phyloP scores from a whole-genome alignment of 2,797 vertebrate genomes.

The Periparus ater region DNA sequence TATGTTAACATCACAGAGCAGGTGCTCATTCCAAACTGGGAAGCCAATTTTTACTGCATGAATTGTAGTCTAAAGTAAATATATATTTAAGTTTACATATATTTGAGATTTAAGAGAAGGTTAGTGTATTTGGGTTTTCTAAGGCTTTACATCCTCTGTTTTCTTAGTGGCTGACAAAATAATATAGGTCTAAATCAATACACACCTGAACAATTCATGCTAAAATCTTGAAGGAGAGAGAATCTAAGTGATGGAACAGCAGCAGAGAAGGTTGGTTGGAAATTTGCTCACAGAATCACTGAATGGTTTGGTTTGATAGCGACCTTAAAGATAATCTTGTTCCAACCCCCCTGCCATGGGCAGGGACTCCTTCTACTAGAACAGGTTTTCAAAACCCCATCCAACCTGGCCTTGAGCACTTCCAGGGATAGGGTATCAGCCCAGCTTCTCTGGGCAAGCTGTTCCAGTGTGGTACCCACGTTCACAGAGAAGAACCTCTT shows the following conservation, averaged over 20 bases:
- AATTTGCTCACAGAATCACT: neutral
- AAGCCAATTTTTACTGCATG: neutral
- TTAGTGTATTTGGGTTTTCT: neutral
- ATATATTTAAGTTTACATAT: neutral
- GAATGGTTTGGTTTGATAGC: neutral
- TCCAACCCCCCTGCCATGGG: neutral
- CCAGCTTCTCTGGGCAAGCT: neutral
- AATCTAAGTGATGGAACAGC: neutral
- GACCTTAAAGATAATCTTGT: neutral
- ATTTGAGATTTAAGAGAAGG: neutral
- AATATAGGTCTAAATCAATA: neutral
- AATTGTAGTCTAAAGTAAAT: neutral
- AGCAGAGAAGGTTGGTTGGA: neutral
- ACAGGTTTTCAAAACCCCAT: neutral
- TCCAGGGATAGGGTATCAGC: neutral
- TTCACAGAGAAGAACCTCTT: neutral
- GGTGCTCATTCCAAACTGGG: constrained; percentile 10
- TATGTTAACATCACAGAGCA: constrained; percentile 3
- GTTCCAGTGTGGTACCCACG: neutral
- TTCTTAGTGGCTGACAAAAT: neutral
- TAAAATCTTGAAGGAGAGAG: neutral
- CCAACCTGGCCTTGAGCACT: neutral
- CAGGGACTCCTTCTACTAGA: neutral
- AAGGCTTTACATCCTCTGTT: neutral
- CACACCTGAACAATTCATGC: neutral